phyloP scores from a whole-genome alignment of 2,797 vertebrate species.

The Rhadinocentrus ornatus region DNA sequence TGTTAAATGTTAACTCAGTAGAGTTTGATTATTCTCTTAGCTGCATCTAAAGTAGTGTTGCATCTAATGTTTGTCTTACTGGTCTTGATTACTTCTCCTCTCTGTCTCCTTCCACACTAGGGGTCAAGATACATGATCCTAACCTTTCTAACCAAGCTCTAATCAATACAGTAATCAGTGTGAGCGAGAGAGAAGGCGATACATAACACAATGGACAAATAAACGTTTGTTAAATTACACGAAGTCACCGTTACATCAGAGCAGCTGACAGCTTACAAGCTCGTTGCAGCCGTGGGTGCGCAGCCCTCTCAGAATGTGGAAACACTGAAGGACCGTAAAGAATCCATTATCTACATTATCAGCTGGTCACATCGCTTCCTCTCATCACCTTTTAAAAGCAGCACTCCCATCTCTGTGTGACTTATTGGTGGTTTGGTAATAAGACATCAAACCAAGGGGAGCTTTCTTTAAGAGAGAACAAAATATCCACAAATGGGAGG shows the following conservation, averaged over 20 bases:
- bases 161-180: slow-evolving; percentile 61
- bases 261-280: slow-evolving; percentile 13
- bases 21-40: slow-evolving; percentile 55
- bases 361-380: slow-evolving; percentile 29
- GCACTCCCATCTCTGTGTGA: slow-evolving; percentile 15
- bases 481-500: slow-evolving; percentile 24
- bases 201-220: slow-evolving; percentile 9
- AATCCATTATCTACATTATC: slow-evolving; percentile 55
- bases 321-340: slow-evolving; percentile 29
- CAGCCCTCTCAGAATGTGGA: neutral
- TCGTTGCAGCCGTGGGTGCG: slow-evolving; percentile 9
- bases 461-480: slow-evolving; percentile 26
- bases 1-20: slow-evolving; percentile 33
- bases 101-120: slow-evolving; percentile 16
- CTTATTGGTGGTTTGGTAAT: slow-evolving; percentile 29
- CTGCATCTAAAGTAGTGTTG: slow-evolving; percentile 33
- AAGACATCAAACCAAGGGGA: slow-evolving; percentile 18
- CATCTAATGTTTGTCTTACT: too few relatives aligned
- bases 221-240: slow-evolving; percentile 6
- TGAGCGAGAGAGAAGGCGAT: slow-evolving; percentile 22
- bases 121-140: slow-evolving; percentile 45
- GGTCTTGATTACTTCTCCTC: slow-evolving; percentile 37
- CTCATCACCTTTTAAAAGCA: slow-evolving; percentile 43
- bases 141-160: slow-evolving; percentile 30
- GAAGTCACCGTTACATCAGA: neutral